Evolutionary conservation across 2,113 vertebrate species (phyloP), one percentile per base, ranked within the genome.

Genomic region (Tympanuchus pallidicinctus): DNA sequence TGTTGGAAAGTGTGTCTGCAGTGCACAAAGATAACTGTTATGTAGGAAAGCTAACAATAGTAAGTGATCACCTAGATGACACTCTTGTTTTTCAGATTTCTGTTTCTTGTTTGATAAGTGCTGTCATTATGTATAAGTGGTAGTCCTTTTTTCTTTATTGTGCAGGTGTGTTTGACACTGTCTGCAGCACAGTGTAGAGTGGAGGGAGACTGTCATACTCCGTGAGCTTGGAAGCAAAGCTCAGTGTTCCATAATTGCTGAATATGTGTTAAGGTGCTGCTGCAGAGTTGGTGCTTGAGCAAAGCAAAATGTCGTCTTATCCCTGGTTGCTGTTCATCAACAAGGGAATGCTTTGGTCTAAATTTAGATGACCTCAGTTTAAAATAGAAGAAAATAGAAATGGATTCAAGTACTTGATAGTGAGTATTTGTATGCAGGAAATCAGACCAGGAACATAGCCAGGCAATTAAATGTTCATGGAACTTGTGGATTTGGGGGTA

Each of bases 361-460:
- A 96, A 97, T 97, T 97, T 97, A 97, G 97, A 94, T 96, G 94
- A 90, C 89, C 92, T 96, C 90, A 94, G 60, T 91, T 95, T 83
- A 95, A 95, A 95, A 72, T 74, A 91, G 91, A 90, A 94, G 67
- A 93, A 95, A 79, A 82, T 76, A 95, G 91, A 96, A 97, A 90
- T 85, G 87, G 43, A 91, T 96, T 67, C 92, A 96, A 96, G 85
- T 86, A 59, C 77, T 82, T 94, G 78, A 92, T 93, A 95, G 57
- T 72, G 54, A 79, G 65, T 92, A 38, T 94, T 96, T 92, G 90
- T 94, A 79, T 87, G 89, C 48, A 89, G 79, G 61, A 90, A 94
- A 93, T 92, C 32, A 83, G 64, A 86, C 82, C 70, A 96, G 87
- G 73, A 94, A 67, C 91, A 36, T 60, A 82, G 91, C 85, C 91